phyloP scores from a whole-genome alignment of 2,797 vertebrate genomes.

The Pseudotriccus pelzelni region DNA sequence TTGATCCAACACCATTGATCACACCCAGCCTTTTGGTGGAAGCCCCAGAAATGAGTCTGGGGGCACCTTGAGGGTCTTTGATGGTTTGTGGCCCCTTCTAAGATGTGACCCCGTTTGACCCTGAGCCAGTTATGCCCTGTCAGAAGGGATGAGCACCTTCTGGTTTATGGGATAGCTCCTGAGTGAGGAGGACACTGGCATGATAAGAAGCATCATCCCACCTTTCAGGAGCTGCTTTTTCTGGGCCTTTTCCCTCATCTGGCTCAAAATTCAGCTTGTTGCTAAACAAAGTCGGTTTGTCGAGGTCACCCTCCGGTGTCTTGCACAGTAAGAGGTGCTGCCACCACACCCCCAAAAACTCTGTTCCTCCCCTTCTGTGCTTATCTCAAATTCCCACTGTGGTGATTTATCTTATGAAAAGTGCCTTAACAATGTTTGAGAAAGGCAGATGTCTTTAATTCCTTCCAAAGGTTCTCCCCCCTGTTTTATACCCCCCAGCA shows the following conservation, averaged over 20 bases:
- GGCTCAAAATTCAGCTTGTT: background rate
- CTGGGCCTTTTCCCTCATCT: background rate
- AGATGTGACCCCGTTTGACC: background rate
- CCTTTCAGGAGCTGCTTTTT: background rate
- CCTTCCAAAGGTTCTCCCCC: background rate
- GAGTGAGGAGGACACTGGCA: background rate
- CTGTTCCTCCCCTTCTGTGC: background rate
- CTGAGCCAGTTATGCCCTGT: background rate
- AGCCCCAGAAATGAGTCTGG: background rate
- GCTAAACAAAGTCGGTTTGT: background rate
- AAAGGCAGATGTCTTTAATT: background rate
- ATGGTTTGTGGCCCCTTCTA: background rate
- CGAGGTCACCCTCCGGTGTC: background rate
- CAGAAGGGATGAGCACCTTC: background rate
- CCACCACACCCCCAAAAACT: background rate
- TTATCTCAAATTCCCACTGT: background rate
- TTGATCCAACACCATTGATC: background rate
- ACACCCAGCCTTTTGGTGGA: background rate
- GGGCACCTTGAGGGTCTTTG: background rate
- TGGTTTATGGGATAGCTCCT: background rate
- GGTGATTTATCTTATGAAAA: background rate
- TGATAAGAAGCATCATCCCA: background rate
- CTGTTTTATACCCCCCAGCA: conserved; percentile 12
- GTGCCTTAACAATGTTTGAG: background rate
- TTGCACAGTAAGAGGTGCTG: background rate